Evolutionary conservation across 2,113 vertebrate species (phyloP).

Genomic region (Pan paniscus): DNA sequence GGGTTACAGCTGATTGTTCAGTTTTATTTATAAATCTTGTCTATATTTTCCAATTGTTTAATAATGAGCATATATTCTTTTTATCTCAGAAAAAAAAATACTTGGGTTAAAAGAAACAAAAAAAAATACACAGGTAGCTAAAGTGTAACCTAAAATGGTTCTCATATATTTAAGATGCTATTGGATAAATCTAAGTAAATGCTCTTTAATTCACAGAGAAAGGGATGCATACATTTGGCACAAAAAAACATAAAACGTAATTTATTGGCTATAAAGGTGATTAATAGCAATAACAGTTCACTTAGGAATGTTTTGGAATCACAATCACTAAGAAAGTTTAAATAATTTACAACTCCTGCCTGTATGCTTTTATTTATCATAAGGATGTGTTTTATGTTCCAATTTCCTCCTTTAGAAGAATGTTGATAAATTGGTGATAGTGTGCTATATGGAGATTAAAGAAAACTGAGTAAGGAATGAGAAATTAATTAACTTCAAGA

Average conservation of each 20-base stretch:
- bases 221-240: background rate
- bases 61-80: background rate
- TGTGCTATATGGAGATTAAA: background rate
- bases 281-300: conserved; percentile 24
- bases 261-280: conserved; percentile 6
- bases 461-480: conserved; percentile 30
- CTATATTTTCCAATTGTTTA: background rate
- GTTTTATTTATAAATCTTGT: conserved; percentile 7
- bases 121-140: background rate
- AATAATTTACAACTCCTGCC: background rate
- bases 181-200: conserved; percentile 11
- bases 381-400: background rate
- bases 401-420: conserved; percentile 15
- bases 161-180: background rate
- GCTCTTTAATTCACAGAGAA: background rate
- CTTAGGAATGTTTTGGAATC: conserved; percentile 10
- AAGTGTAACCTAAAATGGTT: background rate
- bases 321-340: background rate
- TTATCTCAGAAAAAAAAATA: background rate
- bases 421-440: background rate
- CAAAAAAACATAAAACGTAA: background rate
- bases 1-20: background rate
- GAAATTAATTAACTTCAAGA: background rate
- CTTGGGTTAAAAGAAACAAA: background rate
- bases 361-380: conserved; percentile 28